Evolutionary conservation across 2,113 vertebrate species (phyloP), one percentile per base, ranked within the genome.

Genomic region (Tursiops truncatus): DNA sequence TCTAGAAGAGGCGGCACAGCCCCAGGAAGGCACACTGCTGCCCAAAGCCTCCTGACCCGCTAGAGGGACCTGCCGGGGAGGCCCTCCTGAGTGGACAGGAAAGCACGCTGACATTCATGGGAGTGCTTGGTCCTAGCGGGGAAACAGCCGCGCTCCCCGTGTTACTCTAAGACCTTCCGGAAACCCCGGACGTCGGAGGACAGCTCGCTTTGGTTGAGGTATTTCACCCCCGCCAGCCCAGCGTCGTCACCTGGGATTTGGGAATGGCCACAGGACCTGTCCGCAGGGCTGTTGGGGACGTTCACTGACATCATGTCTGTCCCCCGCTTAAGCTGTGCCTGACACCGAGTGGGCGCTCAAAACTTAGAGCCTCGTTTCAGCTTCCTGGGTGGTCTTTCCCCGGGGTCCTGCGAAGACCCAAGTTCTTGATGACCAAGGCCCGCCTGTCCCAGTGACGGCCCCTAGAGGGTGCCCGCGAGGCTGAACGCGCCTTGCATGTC

Each of bases 271-370:
- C 80, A 2, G 31, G 21, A 7, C 31, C 87, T 25, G 31, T 17
- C 28, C 10, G 2, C 11, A 26, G 79, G 18, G 26, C 67, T 23
- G 14, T 14, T 6, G 56, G 8, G 50, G 53, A 8, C 13, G 7
- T 6, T 11, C 8, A 8, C 0, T 20, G 25, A 6, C 53, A 0
- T 2, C 31, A 1, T 0, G 6, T 3, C 0, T 1, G n/a, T 12
- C 21, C 77, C 2, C 3, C 2, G 41, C 67, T 1, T 2, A 28
- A 6, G 41, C 38, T 1, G 15, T 4, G 5, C 56, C 36, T 2
- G 67, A 5, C 58, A 15, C 58, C 4, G 71, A 5, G 20, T 23
- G 44, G 38, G 20, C 3, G 70, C 70, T 33, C 28, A 0, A 2
- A 18, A 8, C 28, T 9, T 2, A 8, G 28, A 28, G 73, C 8